Percentiles rank a stretch among this genome's conserved stretches.
Conservation (phyloP, 1,140 invertebrate species). For the Euschistus heros region DNA sequence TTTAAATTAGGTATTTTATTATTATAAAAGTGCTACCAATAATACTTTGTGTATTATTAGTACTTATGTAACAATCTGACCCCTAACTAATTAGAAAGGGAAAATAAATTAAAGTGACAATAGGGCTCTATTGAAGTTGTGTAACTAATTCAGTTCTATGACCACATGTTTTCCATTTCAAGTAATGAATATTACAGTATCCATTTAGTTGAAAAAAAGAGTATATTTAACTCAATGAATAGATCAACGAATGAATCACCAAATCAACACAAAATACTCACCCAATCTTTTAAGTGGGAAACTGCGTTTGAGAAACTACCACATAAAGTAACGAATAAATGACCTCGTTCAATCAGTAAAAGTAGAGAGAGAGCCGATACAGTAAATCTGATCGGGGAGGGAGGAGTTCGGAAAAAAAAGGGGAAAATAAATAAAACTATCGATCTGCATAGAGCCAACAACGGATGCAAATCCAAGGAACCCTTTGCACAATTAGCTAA, state of each 20-base stretch:
- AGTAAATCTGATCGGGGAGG: neutral
- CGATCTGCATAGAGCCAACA: neutral
- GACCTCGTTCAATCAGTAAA: conserved; percentile 1
- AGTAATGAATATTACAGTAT: no score
- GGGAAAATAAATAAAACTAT: neutral
- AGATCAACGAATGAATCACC: neutral
- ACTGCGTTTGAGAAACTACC: neutral
- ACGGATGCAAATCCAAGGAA: neutral
- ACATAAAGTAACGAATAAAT: neutral
- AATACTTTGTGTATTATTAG: no score
- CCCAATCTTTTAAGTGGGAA: conserved; percentile 7
- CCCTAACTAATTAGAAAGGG: no score
- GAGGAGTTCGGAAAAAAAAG: neutral
- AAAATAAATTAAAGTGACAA: no score
- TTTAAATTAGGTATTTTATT: no score
- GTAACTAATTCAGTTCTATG: no score
- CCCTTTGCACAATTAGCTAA: conserved; percentile 4
- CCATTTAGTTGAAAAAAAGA: no score
- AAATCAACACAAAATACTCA: neutral
- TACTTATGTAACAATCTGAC: no score
- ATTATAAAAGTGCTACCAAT: no score
- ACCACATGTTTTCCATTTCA: no score
- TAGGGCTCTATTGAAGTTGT: no score
- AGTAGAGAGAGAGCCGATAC: neutral
- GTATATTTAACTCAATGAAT: no score